A percentile compares a stretch with the other conserved stretches of the same genome.
These are phyloP conservation scores for Eulimnadia texana DNA, from an alignment of 1,140 invertebrate genomes.

Conservation along the genomic window DNA sequence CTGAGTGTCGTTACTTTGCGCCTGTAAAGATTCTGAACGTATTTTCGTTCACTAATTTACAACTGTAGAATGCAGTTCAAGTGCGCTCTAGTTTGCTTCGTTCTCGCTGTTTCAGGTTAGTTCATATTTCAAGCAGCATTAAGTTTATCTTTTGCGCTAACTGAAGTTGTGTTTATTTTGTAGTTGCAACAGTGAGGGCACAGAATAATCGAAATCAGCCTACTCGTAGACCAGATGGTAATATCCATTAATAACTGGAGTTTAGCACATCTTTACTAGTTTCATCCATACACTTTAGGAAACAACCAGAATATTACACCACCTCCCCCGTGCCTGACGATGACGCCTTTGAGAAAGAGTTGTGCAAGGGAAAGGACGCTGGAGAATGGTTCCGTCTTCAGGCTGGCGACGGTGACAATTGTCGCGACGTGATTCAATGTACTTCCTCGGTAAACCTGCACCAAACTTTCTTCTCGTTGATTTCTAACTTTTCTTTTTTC, in stretches of 20 bases:
- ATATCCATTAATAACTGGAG: neutral
- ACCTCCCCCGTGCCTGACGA: constrained; percentile 14
- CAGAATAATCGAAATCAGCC: neutral
- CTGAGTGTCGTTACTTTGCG: too few relatives aligned
- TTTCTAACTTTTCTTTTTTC: neutral
- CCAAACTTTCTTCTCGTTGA: neutral
- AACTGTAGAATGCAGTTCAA: too few relatives aligned
- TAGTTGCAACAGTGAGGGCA: neutral
- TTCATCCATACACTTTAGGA: neutral
- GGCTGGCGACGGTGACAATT: constrained; percentile 77
- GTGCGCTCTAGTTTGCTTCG: too few relatives aligned
- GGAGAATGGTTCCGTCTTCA: constrained; percentile 87
- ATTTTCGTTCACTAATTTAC: too few relatives aligned
- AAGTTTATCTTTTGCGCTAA: too few relatives aligned
- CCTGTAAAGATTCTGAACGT: too few relatives aligned
- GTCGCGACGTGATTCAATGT: constrained; percentile 88
- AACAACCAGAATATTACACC: neutral
- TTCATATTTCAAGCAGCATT: neutral
- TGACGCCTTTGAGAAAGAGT: constrained; percentile 68
- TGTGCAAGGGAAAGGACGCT: constrained; percentile 85
- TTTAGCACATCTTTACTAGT: neutral
- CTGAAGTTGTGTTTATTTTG: neutral
- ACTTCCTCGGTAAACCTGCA: constrained; percentile 52
- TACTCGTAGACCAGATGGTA: neutral
- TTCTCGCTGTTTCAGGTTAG: neutral